These are phyloP conservation scores for Rhinoptilus africanus DNA, from an alignment of 2,113 vertebrate species.

Conservation along the genomic window DNA sequence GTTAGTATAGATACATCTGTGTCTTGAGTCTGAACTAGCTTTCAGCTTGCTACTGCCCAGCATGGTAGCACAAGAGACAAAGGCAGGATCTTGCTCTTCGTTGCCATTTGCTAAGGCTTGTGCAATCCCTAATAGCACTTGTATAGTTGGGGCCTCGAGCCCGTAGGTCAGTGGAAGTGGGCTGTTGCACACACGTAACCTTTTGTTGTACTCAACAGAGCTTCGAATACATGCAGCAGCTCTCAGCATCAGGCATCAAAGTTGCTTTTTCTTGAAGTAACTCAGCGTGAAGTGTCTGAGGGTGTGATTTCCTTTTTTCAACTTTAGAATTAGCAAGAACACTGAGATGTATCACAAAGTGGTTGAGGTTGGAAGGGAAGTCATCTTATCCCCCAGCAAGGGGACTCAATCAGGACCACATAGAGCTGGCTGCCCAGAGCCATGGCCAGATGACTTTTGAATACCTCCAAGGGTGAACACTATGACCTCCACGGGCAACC, in stretches of 20 bases:
- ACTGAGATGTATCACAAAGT: not conserved
- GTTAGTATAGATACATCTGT: not conserved
- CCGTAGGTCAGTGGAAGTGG: not conserved
- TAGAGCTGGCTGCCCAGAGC: not conserved
- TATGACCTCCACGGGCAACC: not conserved
- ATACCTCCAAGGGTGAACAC: not conserved
- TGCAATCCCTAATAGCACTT: not conserved
- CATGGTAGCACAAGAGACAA: not conserved
- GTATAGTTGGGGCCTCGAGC: not conserved
- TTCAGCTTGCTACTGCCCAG: not conserved
- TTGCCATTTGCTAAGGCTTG: not conserved
- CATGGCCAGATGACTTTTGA: not conserved
- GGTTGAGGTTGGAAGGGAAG: not conserved
- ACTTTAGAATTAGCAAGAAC: not conserved
- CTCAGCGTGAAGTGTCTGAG: not conserved
- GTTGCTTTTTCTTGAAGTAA: not conserved
- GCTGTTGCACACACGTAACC: not conserved
- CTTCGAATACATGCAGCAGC: rapidly evolving
- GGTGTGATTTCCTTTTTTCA: not conserved
- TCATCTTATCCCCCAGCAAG: not conserved
- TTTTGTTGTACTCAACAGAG: not conserved
- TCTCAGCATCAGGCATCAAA: not conserved
- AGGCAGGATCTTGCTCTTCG: not conserved
- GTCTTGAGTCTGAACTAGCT: not conserved
- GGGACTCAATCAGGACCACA: not conserved